phyloP scores from a whole-genome alignment of 37 sponge, comb jelly and placozoan genomes.

The Amphimedon queenslandica region DNA sequence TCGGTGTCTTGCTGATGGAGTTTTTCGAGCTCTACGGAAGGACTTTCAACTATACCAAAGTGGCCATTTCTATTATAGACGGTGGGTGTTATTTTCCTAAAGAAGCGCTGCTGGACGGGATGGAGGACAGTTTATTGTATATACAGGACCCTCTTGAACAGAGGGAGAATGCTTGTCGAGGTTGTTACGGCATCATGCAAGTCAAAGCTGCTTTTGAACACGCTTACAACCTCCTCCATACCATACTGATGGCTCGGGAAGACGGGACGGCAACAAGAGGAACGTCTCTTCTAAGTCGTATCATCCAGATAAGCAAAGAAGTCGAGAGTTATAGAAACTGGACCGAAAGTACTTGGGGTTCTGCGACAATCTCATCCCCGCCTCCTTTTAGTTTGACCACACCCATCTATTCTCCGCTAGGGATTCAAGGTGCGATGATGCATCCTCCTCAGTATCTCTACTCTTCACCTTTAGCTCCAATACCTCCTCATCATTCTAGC shows the following conservation, averaged over 20 bases:
- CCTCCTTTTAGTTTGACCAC: no score
- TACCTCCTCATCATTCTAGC: no score
- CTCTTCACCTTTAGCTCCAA: no score
- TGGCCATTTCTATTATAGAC: slow-evolving; percentile 65
- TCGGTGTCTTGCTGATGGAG: slow-evolving; percentile 93
- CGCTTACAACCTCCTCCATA: slow-evolving; percentile 65
- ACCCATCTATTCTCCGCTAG: no score
- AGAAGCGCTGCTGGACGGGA: slow-evolving; percentile 29
- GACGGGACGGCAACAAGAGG: slow-evolving; percentile 18
- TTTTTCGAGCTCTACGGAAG: slow-evolving; percentile 97
- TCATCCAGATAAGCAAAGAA: slow-evolving; percentile 50
- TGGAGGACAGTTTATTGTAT: slow-evolving; percentile 35
- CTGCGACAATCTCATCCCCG: background rate
- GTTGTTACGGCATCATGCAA: slow-evolving; percentile 70
- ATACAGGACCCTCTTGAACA: slow-evolving; percentile 42
- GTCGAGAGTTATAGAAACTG: slow-evolving; percentile 70
- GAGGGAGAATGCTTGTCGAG: slow-evolving; percentile 55
- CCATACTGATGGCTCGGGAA: slow-evolving; percentile 46
- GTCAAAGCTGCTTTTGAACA: slow-evolving; percentile 87
- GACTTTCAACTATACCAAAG: slow-evolving; percentile 84
- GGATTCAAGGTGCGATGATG: no score
- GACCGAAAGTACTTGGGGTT: slow-evolving; percentile 50
- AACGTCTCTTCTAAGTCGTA: slow-evolving; percentile 44
- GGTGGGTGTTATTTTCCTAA: slow-evolving; percentile 90
- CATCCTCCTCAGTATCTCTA: no score